phyloP scores from a whole-genome alignment of 2,113 vertebrate genomes.

The Lamprotornis superbus region DNA sequence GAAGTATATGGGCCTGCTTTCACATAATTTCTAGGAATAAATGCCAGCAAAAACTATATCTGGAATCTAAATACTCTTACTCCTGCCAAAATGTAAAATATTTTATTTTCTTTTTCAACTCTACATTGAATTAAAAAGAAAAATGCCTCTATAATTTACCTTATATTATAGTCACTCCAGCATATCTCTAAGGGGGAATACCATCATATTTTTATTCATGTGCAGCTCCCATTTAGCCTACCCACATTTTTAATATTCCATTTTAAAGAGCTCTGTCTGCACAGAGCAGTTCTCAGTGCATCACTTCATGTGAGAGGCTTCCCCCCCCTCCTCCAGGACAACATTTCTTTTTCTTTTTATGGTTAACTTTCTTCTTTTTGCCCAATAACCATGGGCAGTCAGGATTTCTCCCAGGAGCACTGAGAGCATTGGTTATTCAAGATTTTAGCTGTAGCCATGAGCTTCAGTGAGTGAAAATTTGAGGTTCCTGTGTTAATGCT shows the following conservation, averaged over 20 bases:
- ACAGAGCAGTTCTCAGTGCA: neutral
- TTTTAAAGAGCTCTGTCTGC: neutral
- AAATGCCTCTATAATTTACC: neutral
- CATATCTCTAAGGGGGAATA: neutral
- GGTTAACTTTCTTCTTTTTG: neutral
- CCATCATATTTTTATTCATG: neutral
- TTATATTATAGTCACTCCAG: neutral
- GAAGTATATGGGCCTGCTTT: neutral
- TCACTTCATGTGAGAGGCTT: neutral
- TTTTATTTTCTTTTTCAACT: neutral
- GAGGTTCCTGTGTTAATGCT: neutral
- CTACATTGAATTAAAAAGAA: neutral
- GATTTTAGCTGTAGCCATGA: neutral
- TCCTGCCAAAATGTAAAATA: neutral
- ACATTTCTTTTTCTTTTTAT: neutral
- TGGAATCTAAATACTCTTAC: neutral
- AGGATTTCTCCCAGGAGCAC: neutral
- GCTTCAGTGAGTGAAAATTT: neutral
- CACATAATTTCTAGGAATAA: neutral
- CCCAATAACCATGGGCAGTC: neutral
- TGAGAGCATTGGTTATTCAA: neutral
- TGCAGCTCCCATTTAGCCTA: neutral
- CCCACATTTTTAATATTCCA: neutral
- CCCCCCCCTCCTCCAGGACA: neutral
- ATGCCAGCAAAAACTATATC: neutral